phyloP scores from a whole-genome alignment of 2,888 invertebrate genomes.

The Philopedon plagiatum region DNA sequence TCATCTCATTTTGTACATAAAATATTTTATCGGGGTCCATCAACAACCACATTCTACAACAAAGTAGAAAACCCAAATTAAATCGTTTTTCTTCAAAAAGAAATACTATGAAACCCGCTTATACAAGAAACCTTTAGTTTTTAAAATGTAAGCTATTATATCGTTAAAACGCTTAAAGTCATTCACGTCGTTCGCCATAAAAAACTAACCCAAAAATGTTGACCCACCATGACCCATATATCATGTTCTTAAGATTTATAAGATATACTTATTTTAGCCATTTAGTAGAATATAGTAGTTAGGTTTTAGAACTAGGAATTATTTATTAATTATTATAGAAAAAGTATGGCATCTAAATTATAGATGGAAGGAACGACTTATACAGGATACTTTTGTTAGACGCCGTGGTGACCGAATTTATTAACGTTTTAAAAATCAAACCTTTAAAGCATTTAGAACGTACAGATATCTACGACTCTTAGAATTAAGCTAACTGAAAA shows the following conservation, averaged over 20 bases:
- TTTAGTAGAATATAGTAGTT: constrained; percentile 61
- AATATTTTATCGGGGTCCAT: constrained; percentile 66
- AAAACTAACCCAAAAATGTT: constrained; percentile 24
- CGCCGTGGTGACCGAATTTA: constrained; percentile 43
- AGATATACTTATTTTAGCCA: constrained; percentile 64
- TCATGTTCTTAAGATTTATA: constrained; percentile 46
- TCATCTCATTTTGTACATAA: constrained; percentile 67
- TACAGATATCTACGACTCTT: too few species aligned
- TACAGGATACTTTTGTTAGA: constrained; percentile 29
- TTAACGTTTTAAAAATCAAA: constrained; percentile 32
- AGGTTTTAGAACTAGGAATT: constrained; percentile 61
- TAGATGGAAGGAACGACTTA: constrained; percentile 46
- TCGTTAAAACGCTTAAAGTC: constrained; percentile 32
- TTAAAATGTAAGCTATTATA: constrained; percentile 29
- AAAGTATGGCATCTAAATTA: constrained; percentile 60
- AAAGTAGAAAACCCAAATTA: constrained; percentile 37
- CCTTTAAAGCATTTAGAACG: not conserved
- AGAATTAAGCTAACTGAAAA: too few species aligned
- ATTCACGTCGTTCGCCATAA: constrained; percentile 40
- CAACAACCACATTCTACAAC: constrained; percentile 53
- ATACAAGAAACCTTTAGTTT: constrained; percentile 25
- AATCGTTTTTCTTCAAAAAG: constrained; percentile 30
- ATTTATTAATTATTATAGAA: constrained; percentile 56
- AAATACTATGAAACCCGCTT: constrained; percentile 26
- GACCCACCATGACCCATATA: constrained; percentile 48